Evolutionary conservation across 2,888 invertebrate species (phyloP).

Genomic region (Cerastis rubricosa): DNA sequence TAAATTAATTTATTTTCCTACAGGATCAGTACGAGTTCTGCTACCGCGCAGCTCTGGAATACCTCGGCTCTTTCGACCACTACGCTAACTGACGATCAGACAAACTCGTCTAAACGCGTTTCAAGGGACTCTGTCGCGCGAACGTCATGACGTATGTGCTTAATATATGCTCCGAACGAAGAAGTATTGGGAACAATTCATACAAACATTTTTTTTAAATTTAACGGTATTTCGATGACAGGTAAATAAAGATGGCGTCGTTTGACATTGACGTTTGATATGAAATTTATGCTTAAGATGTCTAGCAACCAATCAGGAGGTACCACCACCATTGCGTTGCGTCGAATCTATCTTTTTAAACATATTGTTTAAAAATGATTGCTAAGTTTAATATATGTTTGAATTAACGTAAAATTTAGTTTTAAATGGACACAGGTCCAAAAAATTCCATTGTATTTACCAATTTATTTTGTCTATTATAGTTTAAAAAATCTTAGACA

Average conservation of each 20-base stretch:
- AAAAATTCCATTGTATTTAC: neutral
- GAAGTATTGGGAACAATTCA: slow-evolving; percentile 54
- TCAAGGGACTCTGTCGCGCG: slow-evolving; percentile 69
- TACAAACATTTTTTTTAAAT: slow-evolving; percentile 31
- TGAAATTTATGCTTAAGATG: neutral
- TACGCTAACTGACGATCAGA: slow-evolving; percentile 95
- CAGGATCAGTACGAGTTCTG: slow-evolving; percentile 99
- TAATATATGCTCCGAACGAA: slow-evolving; percentile 67
- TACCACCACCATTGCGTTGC: slow-evolving; percentile 13
- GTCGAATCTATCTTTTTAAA: neutral
- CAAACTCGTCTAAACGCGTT: slow-evolving; percentile 82
- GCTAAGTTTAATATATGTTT: neutral
- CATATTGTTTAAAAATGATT: neutral
- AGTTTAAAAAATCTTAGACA: slow-evolving; percentile 22
- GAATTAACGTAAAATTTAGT: neutral
- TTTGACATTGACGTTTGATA: slow-evolving; percentile 23
- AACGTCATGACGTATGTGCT: slow-evolving; percentile 74
- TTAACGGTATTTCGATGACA: slow-evolving; percentile 41
- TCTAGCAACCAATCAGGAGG: neutral
- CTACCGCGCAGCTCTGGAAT: slow-evolving; percentile 99
- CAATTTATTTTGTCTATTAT: neutral
- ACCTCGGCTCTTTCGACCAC: slow-evolving; percentile 99
- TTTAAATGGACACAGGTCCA: slow-evolving; percentile 1
- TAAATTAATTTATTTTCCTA: slow-evolving; percentile 65
- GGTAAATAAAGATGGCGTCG: slow-evolving; percentile 37